These are phyloP conservation scores for Indicator maculatus DNA, from an alignment of 2,113 vertebrate genomes.

Conservation along the genomic window DNA sequence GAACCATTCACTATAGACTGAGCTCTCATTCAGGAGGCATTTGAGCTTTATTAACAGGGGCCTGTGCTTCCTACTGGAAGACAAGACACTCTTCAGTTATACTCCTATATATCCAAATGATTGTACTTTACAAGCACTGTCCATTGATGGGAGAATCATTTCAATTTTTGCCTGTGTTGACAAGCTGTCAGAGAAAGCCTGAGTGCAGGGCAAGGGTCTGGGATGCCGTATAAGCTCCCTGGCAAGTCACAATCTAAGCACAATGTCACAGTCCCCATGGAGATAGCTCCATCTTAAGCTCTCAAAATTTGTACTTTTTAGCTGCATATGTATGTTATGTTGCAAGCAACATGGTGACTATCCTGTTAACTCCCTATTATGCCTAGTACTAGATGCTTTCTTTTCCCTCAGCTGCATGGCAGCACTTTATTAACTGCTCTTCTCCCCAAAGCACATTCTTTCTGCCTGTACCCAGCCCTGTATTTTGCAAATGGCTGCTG, in stretches of 20 bases:
- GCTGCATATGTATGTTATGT: background rate
- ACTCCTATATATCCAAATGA: too few relatives aligned
- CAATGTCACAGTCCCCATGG: background rate
- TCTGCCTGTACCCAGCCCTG: background rate
- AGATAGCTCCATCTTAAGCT: background rate
- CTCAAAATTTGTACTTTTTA: background rate
- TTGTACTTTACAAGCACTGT: background rate
- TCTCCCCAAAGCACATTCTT: background rate
- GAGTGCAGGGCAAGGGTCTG: background rate
- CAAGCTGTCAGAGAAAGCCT: background rate
- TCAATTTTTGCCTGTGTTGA: fast-evolving
- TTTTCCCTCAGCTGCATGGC: background rate
- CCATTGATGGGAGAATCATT: background rate
- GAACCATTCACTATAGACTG: fast-evolving
- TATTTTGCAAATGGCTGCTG: background rate
- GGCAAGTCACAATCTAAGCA: background rate
- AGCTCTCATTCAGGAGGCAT: background rate
- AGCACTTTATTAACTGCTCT: background rate
- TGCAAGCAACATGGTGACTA: background rate
- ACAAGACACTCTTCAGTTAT: fast-evolving
- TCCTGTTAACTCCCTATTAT: background rate
- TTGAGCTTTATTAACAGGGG: background rate
- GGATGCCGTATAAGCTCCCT: background rate
- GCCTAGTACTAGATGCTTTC: background rate
- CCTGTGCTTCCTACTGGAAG: background rate